These are phyloP conservation scores for Corythornis madagascariensis DNA, from an alignment of 2,113 vertebrate species.

Conservation along the genomic window DNA sequence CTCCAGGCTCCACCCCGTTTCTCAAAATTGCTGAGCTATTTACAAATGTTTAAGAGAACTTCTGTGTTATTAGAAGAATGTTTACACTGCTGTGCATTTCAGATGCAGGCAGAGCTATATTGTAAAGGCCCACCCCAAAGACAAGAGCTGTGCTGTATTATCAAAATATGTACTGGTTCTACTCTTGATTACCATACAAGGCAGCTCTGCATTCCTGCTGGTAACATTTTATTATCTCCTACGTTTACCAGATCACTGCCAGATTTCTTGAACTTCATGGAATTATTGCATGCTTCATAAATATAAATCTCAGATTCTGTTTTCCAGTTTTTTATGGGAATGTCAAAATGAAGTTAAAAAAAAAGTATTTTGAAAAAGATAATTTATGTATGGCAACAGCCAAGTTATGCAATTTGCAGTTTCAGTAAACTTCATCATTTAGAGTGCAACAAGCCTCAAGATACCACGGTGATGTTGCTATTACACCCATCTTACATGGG, in stretches of 20 bases:
- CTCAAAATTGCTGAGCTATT: slow-evolving; percentile 41
- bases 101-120: background rate
- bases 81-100: slow-evolving; percentile 28
- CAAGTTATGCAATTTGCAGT: background rate
- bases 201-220: slow-evolving; percentile 77
- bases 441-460: background rate
- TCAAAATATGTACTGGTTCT: slow-evolving; percentile 46
- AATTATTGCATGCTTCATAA: slow-evolving; percentile 76
- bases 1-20: slow-evolving; percentile 10
- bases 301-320: slow-evolving; percentile 64
- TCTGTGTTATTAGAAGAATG: slow-evolving; percentile 8
- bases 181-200: slow-evolving; percentile 84
- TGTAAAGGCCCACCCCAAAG: slow-evolving; percentile 17
- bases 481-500: background rate
- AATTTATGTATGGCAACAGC: background rate
- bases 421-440: background rate
- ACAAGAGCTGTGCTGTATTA: slow-evolving; percentile 21
- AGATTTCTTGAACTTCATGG: slow-evolving; percentile 72
- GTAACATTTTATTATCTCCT: slow-evolving; percentile 80
- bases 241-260: slow-evolving; percentile 71
- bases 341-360: slow-evolving; percentile 38
- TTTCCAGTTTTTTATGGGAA: slow-evolving; percentile 44
- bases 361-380: slow-evolving; percentile 8
- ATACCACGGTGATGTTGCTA: background rate
- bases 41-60: slow-evolving; percentile 50